Evolutionary conservation across 2,888 invertebrate genomes (phyloP).

Genomic region (Toxonevra muliebris): DNA sequence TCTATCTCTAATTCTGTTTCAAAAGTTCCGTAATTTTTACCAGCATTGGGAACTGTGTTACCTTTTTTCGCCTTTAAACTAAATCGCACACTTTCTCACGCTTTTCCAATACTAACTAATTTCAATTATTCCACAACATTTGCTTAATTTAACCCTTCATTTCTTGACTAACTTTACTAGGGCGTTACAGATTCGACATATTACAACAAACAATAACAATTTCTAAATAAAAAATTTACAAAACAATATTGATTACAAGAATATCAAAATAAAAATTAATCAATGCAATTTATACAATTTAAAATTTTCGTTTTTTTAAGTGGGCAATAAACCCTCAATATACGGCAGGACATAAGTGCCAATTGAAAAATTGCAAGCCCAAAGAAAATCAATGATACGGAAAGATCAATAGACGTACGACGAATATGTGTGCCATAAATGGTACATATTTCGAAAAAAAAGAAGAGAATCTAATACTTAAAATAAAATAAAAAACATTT

Average conservation of each 20-base stretch:
- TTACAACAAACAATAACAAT: constrained; percentile 4
- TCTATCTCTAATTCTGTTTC: too few relatives aligned
- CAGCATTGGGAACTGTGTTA: too few relatives aligned
- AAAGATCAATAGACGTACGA: constrained; percentile 46
- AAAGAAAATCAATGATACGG: constrained; percentile 50
- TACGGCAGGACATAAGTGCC: constrained; percentile 35
- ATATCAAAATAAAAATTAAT: constrained; percentile 43
- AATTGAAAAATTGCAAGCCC: constrained; percentile 38
- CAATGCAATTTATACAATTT: constrained; percentile 24
- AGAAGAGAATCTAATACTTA: neutral
- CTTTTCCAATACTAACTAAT: too few relatives aligned
- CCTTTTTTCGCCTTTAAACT: too few relatives aligned
- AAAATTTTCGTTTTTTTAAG: neutral
- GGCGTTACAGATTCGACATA: too few relatives aligned
- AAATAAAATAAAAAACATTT: constrained; percentile 21
- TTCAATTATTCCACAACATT: too few relatives aligned
- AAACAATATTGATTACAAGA: constrained; percentile 39
- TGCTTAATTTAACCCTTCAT: too few relatives aligned
- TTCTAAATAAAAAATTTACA: constrained; percentile 27
- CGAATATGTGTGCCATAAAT: constrained; percentile 30
- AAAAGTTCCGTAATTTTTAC: too few relatives aligned
- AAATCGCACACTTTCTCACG: too few relatives aligned
- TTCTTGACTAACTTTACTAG: too few relatives aligned
- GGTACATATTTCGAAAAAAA: constrained; percentile 9
- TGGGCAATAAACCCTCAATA: neutral